A percentile compares a stretch with the other conserved stretches of the same genome.
These are phyloP conservation scores for Sarcophaga subvicina DNA, from an alignment of 2,888 invertebrate species.

Conservation along the genomic window DNA sequence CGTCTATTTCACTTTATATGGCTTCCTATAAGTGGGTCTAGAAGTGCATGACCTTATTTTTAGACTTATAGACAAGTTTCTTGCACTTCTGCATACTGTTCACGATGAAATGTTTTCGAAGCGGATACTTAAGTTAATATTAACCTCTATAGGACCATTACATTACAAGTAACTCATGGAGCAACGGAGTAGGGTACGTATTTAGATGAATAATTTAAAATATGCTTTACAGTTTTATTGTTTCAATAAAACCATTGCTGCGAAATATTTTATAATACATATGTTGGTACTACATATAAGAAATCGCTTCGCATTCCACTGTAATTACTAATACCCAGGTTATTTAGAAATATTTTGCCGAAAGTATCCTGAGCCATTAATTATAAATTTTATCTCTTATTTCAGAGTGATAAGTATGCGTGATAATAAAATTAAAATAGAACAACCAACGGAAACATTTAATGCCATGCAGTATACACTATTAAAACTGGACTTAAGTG, in stretches of 20 bases:
- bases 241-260: too few relatives aligned
- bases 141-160: not conserved
- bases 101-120: conserved; percentile 27
- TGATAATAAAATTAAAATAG: conserved; percentile 85
- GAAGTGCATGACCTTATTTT: conserved; percentile 74
- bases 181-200: too few relatives aligned
- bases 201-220: too few relatives aligned
- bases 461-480: conserved; percentile 90
- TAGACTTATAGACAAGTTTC: conserved; percentile 35
- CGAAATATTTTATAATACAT: too few relatives aligned
- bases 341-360: too few relatives aligned
- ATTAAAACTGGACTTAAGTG: conserved; percentile 90
- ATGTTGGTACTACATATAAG: too few relatives aligned
- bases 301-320: too few relatives aligned
- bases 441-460: conserved; percentile 86
- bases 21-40: conserved; percentile 62
- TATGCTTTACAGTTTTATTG: too few relatives aligned
- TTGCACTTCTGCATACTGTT: conserved; percentile 11
- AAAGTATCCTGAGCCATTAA: too few relatives aligned
- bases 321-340: too few relatives aligned
- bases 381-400: not conserved
- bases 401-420: conserved; percentile 83
- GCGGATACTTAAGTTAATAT: conserved; percentile 40
- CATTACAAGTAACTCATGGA: too few relatives aligned
- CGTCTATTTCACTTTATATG: conserved; percentile 54